Percentiles rank a stretch among this genome's conserved stretches.
phyloP scores from a whole-genome alignment of 2,113 vertebrate species.

The Odobenus rosmarus region DNA sequence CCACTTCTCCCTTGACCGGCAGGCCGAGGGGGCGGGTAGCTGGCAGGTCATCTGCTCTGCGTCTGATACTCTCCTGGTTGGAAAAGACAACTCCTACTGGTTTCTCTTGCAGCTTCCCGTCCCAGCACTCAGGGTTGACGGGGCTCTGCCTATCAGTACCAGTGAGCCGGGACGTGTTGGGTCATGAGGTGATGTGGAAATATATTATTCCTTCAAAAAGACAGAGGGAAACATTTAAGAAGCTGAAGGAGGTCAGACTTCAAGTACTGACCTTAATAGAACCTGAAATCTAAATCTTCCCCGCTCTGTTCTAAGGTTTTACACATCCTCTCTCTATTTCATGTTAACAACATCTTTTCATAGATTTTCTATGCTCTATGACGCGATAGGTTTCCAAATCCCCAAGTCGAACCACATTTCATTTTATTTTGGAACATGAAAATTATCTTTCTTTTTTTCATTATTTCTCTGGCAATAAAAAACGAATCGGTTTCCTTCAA shows the following conservation, averaged over 20 bases:
- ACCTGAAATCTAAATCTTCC: background rate
- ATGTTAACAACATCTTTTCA: background rate
- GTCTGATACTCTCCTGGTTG: too few relatives aligned
- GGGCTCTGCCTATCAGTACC: background rate
- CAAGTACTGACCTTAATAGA: background rate
- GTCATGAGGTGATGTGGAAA: background rate
- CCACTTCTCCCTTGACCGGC: background rate
- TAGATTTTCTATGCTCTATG: background rate
- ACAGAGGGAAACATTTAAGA: background rate
- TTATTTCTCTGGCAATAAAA: background rate
- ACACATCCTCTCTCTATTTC: background rate
- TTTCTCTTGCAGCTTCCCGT: background rate
- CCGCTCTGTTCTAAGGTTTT: background rate
- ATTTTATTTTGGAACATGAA: background rate
- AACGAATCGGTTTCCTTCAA: background rate
- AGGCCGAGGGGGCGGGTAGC: rapidly evolving
- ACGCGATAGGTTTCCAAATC: background rate
- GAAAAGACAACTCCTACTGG: background rate
- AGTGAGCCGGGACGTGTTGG: rapidly evolving
- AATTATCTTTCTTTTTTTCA: background rate
- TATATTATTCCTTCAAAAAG: background rate
- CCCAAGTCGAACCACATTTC: background rate
- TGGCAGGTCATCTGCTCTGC: background rate
- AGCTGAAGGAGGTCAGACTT: background rate
- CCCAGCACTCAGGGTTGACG: rapidly evolving